Base-by-base conservation (phyloP, 2,113 vertebrate genomes). In the Cnemophilus loriae region DNA sequence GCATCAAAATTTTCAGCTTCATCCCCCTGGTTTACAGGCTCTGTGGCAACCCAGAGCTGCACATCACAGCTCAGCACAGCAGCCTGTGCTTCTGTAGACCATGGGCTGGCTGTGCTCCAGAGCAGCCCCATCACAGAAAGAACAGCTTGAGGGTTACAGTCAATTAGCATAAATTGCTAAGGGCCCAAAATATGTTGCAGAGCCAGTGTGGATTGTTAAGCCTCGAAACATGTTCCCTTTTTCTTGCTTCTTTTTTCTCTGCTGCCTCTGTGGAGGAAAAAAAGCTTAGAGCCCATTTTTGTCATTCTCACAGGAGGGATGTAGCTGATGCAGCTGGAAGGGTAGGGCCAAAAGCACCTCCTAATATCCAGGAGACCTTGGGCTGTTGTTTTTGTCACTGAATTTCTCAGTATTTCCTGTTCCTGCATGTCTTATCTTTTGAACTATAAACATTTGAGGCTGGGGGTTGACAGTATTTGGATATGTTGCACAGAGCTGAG, bases 131-230 rank as follows among this genome's bases (percentile, higher is more conserved):
- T 64, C 65, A 15, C 44, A 52, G 70, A 57, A 79, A 76, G 75
- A 95, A 80, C 89, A 94, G 93, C 93, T 92, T 93, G 78, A 96
- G 89, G 87, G 82, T 93, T 95, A 82, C 41, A 65, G 49, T 85
- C 59, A 71, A 73, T 82, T 91, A 65, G 63, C 74, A 90, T 87
- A 84, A 96, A 95, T 79, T 50, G 87, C 93, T 49, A 77, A 76
- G 69, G 74, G 78, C 78, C 71, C 27, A 61, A 89, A 93, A 84
- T 76, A 61, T 69, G 53, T 76, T 81, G 28, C n/a, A 71, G 24
- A 82, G 57, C 61, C 4, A 1, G 41, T 30, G 70, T 75, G 77
- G 37, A 52, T 68, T 95, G 52, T 76, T 87, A 78, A 74, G 16
- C 74, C 61, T 90, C 10, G 7, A 70, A 81, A 47, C 9, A 3